Evolutionary conservation across 92 coral and sea anemone species (phyloP).

Genomic region (Zoanthus solanderi): DNA sequence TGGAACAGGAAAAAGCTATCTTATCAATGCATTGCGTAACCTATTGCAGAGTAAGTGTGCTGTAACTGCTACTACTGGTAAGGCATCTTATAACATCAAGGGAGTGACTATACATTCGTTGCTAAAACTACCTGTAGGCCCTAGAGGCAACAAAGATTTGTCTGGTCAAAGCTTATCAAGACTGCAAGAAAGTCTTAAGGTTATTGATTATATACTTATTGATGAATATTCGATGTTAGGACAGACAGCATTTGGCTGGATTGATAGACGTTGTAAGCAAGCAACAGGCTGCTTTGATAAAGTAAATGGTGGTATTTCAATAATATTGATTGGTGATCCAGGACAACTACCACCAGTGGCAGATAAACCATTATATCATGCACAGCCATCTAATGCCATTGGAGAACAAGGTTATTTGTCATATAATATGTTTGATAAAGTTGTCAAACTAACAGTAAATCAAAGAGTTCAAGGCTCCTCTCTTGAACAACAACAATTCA

Average conservation of each 20-base stretch:
- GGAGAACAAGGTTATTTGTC: too few relatives aligned
- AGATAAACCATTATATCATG: constrained; percentile 12
- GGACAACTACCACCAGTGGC: neutral
- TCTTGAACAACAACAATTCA: too few relatives aligned
- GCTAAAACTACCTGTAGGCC: too few relatives aligned
- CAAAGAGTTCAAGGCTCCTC: too few relatives aligned
- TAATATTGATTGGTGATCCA: constrained; percentile 50
- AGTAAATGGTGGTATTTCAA: constrained; percentile 54
- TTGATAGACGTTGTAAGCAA: constrained; percentile 62
- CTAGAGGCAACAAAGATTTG: neutral
- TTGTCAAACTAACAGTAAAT: too few relatives aligned
- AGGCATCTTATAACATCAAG: constrained; percentile 11
- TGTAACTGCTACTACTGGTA: constrained; percentile 42
- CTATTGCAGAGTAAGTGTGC: constrained; percentile 47
- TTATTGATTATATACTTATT: constrained; percentile 61
- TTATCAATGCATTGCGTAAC: constrained; percentile 62
- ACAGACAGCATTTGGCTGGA: constrained; percentile 67
- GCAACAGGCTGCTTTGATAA: constrained; percentile 50
- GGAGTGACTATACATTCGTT: neutral
- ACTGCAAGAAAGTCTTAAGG: neutral
- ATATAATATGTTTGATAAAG: too few relatives aligned
- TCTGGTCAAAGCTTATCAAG: neutral
- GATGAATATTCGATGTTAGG: constrained; percentile 82
- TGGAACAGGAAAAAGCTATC: constrained; percentile 54
- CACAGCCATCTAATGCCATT: too few relatives aligned